Percentiles rank a stretch among this genome's conserved stretches.
Evolutionary conservation across 2,113 vertebrate species (phyloP).

Genomic region (Ascaphus truei): DNA sequence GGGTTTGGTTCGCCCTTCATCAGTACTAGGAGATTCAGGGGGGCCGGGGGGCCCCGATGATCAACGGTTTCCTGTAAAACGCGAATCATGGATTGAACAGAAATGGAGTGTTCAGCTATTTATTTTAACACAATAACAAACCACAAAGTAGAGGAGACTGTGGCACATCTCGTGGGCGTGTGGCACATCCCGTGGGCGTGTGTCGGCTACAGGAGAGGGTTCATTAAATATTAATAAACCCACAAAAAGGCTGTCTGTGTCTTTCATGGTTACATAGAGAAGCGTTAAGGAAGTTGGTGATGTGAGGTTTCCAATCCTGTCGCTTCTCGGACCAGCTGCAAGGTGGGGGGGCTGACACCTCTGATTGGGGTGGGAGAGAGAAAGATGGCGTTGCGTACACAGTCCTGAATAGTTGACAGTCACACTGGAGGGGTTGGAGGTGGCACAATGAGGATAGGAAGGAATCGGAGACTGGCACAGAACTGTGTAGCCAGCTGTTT

Average conservation of each 20-base stretch:
- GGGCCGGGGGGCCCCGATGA: background rate
- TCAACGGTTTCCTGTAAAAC: background rate
- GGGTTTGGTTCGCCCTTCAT: background rate
- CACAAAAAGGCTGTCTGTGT: background rate
- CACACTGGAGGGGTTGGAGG: too few species aligned
- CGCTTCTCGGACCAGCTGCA: too few species aligned
- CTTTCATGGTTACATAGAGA: too few species aligned
- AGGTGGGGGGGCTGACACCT: too few species aligned
- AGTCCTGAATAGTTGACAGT: too few species aligned
- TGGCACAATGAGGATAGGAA: too few species aligned
- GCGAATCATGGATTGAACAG: background rate
- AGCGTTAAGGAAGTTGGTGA: too few species aligned
- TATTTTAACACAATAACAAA: background rate
- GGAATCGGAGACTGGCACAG: too few species aligned
- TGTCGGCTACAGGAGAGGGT: background rate
- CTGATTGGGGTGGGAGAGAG: too few species aligned
- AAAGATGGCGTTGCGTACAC: too few species aligned
- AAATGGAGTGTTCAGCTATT: background rate
- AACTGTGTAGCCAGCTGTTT: too few species aligned
- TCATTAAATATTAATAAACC: constrained; percentile 24
- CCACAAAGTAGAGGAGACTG: background rate
- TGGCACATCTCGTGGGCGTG: background rate
- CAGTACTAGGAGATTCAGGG: background rate
- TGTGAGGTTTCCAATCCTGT: too few species aligned
- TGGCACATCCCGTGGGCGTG: background rate